A percentile compares a stretch with the other conserved stretches of the same genome.
Conservation (phyloP, 1,140 invertebrate species). For the Dreissena polymorpha region DNA sequence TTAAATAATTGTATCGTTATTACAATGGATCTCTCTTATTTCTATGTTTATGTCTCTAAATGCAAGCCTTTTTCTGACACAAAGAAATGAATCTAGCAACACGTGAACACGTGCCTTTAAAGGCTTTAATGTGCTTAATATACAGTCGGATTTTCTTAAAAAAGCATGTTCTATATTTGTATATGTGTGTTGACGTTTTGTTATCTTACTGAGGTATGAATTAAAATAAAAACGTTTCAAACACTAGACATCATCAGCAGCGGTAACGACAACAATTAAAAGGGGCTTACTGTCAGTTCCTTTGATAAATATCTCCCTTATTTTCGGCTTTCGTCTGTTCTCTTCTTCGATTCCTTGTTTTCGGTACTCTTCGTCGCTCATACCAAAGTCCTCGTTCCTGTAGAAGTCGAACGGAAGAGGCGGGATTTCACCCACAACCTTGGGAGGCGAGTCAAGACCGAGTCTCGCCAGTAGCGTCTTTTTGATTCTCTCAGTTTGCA, state of each 20-base stretch:
- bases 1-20: too few species aligned
- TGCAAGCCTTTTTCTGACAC: too few species aligned
- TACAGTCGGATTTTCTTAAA: neutral
- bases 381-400: constrained; percentile 13
- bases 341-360: constrained; percentile 18
- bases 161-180: neutral
- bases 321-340: constrained; percentile 32
- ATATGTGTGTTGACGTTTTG: neutral
- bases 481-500: constrained; percentile 26
- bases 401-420: constrained; percentile 49
- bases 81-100: too few species aligned
- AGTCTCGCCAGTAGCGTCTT: constrained; percentile 24
- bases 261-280: neutral
- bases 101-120: neutral
- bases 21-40: too few species aligned
- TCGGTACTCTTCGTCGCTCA: constrained; percentile 16
- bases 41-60: too few species aligned
- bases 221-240: too few species aligned
- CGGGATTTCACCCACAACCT: constrained; percentile 14
- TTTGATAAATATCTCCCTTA: constrained; percentile 51
- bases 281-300: constrained; percentile 59
- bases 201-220: neutral
- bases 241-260: too few species aligned
- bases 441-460: constrained; percentile 6
- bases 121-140: neutral